phyloP scores from a whole-genome alignment of 2,888 invertebrate species.

The Erannis defoliaria region DNA sequence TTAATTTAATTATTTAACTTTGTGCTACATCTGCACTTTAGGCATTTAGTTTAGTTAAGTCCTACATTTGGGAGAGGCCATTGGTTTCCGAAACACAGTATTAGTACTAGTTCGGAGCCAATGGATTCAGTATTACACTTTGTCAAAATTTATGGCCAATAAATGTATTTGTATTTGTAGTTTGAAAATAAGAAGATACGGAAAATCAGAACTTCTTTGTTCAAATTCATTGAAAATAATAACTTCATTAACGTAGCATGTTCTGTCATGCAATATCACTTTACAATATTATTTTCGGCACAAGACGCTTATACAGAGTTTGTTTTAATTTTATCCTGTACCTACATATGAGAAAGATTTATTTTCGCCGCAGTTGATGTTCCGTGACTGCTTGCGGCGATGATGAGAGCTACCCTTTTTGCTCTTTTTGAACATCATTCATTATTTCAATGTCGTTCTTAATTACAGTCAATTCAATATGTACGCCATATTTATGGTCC shows the following conservation, averaged over 20 bases:
- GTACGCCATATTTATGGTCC: slow-evolving; percentile 28
- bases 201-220: too few relatives aligned
- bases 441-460: slow-evolving; percentile 67
- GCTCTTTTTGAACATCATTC: slow-evolving; percentile 57
- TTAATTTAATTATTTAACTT: too few relatives aligned
- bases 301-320: slow-evolving; percentile 26
- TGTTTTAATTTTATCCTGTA: slow-evolving; percentile 31
- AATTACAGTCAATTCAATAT: slow-evolving; percentile 52
- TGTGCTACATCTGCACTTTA: too few relatives aligned
- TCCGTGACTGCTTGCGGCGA: slow-evolving; percentile 55
- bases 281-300: slow-evolving; percentile 31
- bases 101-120: too few relatives aligned
- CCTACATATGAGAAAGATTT: slow-evolving; percentile 55
- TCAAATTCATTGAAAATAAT: background rate
- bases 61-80: too few relatives aligned
- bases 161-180: too few relatives aligned
- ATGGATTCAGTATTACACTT: too few relatives aligned
- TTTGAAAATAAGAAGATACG: too few relatives aligned
- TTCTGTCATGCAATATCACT: slow-evolving; percentile 26
- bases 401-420: slow-evolving; percentile 56
- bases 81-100: too few relatives aligned
- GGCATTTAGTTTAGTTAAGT: too few relatives aligned
- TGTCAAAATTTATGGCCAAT: too few relatives aligned
- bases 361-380: slow-evolving; percentile 62
- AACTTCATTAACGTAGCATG: background rate